A percentile compares a stretch with the other conserved stretches of the same genome.
These are phyloP conservation scores for Tuta absoluta DNA, from an alignment of 2,888 invertebrate genomes.

Conservation along the genomic window DNA sequence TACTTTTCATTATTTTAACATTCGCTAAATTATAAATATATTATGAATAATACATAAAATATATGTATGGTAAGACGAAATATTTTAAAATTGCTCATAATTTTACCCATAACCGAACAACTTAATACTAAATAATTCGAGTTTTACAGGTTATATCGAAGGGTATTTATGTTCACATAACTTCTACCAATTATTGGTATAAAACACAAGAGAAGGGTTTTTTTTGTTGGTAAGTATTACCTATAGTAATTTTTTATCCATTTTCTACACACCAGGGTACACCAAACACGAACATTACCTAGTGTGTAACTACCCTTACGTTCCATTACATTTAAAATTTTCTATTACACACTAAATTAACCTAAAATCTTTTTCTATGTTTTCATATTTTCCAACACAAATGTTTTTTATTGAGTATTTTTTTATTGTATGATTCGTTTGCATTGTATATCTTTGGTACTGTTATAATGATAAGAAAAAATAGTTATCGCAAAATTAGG, in stretches of 20 bases:
- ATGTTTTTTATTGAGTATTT: conserved; percentile 37
- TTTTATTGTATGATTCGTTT: conserved; percentile 41
- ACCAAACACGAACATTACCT: background rate
- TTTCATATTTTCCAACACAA: background rate
- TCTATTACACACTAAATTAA: conserved; percentile 36
- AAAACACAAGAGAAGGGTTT: too few species aligned
- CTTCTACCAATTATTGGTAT: too few species aligned
- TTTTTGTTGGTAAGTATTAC: too few species aligned
- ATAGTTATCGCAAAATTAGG: background rate
- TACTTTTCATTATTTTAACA: too few species aligned
- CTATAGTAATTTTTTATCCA: background rate
- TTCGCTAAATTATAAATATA: too few species aligned
- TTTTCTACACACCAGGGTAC: background rate
- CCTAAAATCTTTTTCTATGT: conserved; percentile 4
- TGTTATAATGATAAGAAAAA: background rate
- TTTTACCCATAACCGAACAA: conserved; percentile 28
- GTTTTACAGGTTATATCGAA: background rate
- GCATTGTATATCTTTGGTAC: conserved; percentile 39
- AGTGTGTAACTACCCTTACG: background rate
- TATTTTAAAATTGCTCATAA: conserved; percentile 2
- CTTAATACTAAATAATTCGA: conserved; percentile 21
- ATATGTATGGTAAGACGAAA: background rate
- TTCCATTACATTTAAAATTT: conserved; percentile 28
- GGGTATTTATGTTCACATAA: background rate
- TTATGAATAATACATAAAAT: too few species aligned